phyloP scores from a whole-genome alignment of 2,113 vertebrate species.

The Lagopus leucura region DNA sequence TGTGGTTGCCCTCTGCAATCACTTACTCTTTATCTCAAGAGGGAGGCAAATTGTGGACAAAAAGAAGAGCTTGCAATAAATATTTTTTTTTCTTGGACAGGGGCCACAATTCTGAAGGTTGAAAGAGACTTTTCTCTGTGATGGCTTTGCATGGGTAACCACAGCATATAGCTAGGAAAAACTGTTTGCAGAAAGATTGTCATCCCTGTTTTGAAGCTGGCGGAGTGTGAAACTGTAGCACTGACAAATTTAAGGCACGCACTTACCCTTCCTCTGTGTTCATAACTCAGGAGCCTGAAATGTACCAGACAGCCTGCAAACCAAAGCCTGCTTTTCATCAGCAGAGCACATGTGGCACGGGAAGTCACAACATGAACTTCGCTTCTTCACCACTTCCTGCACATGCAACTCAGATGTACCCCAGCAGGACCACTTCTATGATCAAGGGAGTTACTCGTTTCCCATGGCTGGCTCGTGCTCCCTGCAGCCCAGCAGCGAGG shows the following conservation, averaged over 20 bases:
- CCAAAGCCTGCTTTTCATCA: slow-evolving; percentile 3
- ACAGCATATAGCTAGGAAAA: background rate
- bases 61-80: background rate
- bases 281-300: background rate
- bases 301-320: background rate
- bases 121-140: background rate
- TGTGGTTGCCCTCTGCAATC: background rate
- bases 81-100: background rate
- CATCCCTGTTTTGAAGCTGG: background rate
- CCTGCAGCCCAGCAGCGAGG: background rate
- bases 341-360: slow-evolving; percentile 15
- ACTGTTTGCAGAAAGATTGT: background rate
- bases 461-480: background rate
- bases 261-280: background rate
- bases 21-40: background rate
- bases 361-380: slow-evolving; percentile 28
- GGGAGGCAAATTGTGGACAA: background rate
- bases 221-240: background rate
- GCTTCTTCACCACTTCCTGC: slow-evolving; percentile 69
- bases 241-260: background rate
- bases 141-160: background rate
- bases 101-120: background rate
- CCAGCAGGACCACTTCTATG: slow-evolving; percentile 35
- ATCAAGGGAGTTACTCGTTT: background rate
- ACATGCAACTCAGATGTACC: background rate